Percentiles rank a stretch among this genome's conserved stretches.
Evolutionary conservation across 2,888 invertebrate species (phyloP).

Genomic region (Ornithoptera priamus): DNA sequence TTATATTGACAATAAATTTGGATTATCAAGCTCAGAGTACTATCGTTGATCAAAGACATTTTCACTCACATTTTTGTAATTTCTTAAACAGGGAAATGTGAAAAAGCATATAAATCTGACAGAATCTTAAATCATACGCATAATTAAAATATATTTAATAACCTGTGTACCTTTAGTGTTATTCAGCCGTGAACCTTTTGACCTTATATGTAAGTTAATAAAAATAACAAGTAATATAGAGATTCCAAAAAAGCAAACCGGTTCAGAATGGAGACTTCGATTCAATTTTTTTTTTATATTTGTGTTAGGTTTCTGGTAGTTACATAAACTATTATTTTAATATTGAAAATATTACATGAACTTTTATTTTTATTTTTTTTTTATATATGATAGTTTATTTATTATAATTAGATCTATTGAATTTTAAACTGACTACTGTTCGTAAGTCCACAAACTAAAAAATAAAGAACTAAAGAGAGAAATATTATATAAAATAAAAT

Average conservation of each 20-base stretch:
- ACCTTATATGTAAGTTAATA: conserved; percentile 2
- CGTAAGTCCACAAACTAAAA: too few relatives aligned
- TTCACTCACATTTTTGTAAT: too few relatives aligned
- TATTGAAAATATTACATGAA: neutral
- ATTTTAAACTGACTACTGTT: too few relatives aligned
- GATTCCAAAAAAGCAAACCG: neutral
- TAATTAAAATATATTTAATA: neutral
- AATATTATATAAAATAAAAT: too few relatives aligned
- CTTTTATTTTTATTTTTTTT: neutral
- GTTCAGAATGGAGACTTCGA: neutral
- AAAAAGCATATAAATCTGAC: too few relatives aligned
- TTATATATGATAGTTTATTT: too few relatives aligned
- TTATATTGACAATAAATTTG: too few relatives aligned
- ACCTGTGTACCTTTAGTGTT: neutral
- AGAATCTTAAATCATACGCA: neutral
- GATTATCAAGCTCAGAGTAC: too few relatives aligned
- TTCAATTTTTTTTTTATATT: neutral
- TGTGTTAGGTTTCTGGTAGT: neutral
- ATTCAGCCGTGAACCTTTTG: conserved; percentile 5
- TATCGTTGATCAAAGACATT: too few relatives aligned
- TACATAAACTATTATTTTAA: neutral
- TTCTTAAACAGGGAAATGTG: too few relatives aligned
- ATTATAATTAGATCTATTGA: too few relatives aligned
- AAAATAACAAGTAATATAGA: conserved; percentile 12
- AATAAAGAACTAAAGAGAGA: too few relatives aligned